Base-by-base conservation (phyloP, 2,113 vertebrate genomes). In the Mus pahari region DNA sequence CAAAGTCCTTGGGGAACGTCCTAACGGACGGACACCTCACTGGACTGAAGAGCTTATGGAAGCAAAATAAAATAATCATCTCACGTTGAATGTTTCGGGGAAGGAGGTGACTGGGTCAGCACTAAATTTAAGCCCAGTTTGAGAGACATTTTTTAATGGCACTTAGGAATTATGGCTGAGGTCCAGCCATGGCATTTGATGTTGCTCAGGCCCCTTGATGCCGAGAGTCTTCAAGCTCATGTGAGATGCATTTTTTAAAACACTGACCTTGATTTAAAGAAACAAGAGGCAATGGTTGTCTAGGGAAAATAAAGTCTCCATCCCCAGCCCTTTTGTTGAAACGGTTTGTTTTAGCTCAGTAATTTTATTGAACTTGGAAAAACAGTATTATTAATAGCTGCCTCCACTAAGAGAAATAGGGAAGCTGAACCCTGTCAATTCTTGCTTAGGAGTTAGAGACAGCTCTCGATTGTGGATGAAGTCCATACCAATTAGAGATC, bases 81-180 rank as follows among this genome's bases (percentile, higher is more conserved):
- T 36, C 7, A 97, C 97, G 96, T 94, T 96, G 94, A 98, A 97
- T 97, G 92, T 96, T 98, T 98, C 94, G 93, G 92, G 97, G 97
- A 45, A 97, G 96, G 96, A 97, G 98, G 98, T 98, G 98, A 98
- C 78, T 96, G 98, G 98, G 98, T 98, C 97, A 96, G 97, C 95
- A 98, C 96, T 98, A 98, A 98, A 98, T 98, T 97, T 97, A 91
- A 97, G 97, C 97, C 95, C 89, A 97, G 97, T 98, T 98, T 98
- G 96, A 98, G 96, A 97, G 96, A 98, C 83, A 96, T 97, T 98
- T 98, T 93, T 94, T 97, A 97, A 97, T 98, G 98, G 89, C 98
- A 97, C 97, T 98, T 98, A 94, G 96, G 97, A 98, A 98, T 98
- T 98, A 98, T 95, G 96, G 97, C 95, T 94, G 95, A 98, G 98